phyloP scores from a whole-genome alignment of 2,113 vertebrate genomes.

The Calyptommatus sinebrachiatus region DNA sequence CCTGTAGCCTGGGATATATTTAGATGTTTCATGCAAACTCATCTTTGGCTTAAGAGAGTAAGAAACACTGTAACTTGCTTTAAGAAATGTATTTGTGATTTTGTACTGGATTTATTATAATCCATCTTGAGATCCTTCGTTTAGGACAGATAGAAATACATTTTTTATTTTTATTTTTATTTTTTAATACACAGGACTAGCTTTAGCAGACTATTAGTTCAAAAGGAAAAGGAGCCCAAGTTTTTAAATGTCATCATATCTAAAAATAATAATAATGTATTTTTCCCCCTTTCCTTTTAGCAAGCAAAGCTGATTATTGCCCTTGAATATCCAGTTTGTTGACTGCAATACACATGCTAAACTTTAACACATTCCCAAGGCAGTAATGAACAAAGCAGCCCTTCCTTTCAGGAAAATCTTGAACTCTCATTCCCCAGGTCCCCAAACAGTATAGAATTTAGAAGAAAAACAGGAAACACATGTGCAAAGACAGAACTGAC shows the following conservation, averaged over 20 bases:
- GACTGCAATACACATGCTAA: constrained; percentile 63
- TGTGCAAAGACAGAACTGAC: constrained; percentile 75
- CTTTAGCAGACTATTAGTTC: constrained; percentile 29
- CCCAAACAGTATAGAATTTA: constrained; percentile 59
- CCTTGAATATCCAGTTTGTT: constrained; percentile 48
- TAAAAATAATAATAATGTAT: not conserved
- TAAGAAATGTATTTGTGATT: no score
- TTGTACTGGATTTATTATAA: no score
- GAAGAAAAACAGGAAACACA: constrained; percentile 93
- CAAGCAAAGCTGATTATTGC: constrained; percentile 43
- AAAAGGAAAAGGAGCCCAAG: constrained; percentile 6
- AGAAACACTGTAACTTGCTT: no score
- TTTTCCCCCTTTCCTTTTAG: constrained; percentile 41
- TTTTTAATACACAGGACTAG: not conserved
- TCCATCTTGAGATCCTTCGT: no score
- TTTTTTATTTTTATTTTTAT: no score
- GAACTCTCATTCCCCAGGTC: constrained; percentile 66
- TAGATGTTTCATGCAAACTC: no score
- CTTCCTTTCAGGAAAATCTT: constrained; percentile 83
- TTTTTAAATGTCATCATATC: not conserved
- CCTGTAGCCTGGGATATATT: no score
- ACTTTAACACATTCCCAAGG: constrained; percentile 80
- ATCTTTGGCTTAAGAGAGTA: no score
- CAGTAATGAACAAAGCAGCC: constrained; percentile 78
- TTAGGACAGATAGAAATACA: no score